Evolutionary conservation across 2,888 invertebrate genomes (phyloP).

Genomic region (Aleiodes alternator): DNA sequence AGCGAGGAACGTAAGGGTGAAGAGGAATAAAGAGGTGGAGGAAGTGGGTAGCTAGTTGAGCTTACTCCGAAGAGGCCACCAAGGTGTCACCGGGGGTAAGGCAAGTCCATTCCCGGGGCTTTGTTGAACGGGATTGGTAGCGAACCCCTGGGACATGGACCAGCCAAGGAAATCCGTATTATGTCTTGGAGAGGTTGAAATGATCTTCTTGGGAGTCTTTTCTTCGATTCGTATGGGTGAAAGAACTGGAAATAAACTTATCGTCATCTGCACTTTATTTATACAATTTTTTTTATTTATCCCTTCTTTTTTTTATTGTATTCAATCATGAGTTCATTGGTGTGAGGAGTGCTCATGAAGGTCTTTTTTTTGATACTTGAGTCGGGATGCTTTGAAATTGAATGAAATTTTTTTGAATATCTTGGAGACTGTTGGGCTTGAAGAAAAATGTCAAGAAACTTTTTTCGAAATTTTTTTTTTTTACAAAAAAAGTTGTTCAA

Average conservation of each 20-base stretch:
- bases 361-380: too few relatives aligned
- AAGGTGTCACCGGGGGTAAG: constrained; percentile 50
- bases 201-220: constrained; percentile 47
- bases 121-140: constrained; percentile 54
- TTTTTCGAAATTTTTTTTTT: too few relatives aligned
- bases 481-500: too few relatives aligned
- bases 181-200: constrained; percentile 45
- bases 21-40: too few relatives aligned
- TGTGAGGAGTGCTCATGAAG: too few relatives aligned
- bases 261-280: not conserved
- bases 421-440: too few relatives aligned
- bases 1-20: not conserved
- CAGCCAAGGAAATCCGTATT: constrained; percentile 50
- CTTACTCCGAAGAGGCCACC: constrained; percentile 12
- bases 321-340: not conserved
- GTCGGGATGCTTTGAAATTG: too few relatives aligned
- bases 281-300: not conserved
- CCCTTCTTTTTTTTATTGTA: not conserved
- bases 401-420: too few relatives aligned
- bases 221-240: constrained; percentile 40
- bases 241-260: constrained; percentile 17
- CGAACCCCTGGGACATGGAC: constrained; percentile 49
- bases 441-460: too few relatives aligned
- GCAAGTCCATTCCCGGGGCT: constrained; percentile 40
- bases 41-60: not conserved